Percentiles rank a stretch among this genome's conserved stretches.
These are phyloP conservation scores for Okamejei kenojei DNA, from an alignment of 2,797 vertebrate species.

Conservation along the genomic window DNA sequence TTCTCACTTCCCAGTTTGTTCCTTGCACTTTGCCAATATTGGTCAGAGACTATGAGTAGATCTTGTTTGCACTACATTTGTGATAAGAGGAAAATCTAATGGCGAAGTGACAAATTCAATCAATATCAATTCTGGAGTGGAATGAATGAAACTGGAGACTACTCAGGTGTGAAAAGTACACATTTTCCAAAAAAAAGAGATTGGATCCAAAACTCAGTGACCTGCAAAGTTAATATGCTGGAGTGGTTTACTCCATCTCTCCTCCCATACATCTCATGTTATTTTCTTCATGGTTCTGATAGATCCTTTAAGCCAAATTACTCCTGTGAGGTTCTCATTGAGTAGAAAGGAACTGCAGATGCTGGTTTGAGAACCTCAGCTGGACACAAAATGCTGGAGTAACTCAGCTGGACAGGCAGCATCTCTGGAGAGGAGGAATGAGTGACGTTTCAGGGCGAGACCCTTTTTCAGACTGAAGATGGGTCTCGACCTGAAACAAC, in stretches of 20 bases:
- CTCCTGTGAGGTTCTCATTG: background rate
- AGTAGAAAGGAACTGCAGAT: too few species aligned
- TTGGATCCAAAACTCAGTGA: conserved; percentile 31
- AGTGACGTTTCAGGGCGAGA: too few species aligned
- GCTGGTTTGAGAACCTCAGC: too few species aligned
- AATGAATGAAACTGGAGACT: conserved; percentile 10
- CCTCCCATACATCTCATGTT: background rate
- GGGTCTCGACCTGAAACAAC: too few species aligned
- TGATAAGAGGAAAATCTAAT: conserved; percentile 29
- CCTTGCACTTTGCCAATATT: background rate
- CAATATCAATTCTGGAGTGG: conserved; percentile 27
- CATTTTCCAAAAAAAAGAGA: conserved; percentile 9
- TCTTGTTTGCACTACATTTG: background rate
- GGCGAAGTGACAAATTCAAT: conserved; percentile 18
- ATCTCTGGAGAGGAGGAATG: too few species aligned
- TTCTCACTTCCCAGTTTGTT: too few species aligned
- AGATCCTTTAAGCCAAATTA: background rate
- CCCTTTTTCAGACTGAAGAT: too few species aligned
- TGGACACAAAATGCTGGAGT: too few species aligned
- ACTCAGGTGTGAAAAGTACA: conserved; percentile 12
- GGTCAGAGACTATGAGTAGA: background rate
- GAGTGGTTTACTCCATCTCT: background rate
- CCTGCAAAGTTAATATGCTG: conserved; percentile 25
- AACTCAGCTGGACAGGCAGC: too few species aligned
- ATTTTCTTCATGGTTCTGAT: background rate